Percentiles rank a stretch among this genome's conserved stretches.
These are phyloP conservation scores for Camponotus pennsylvanicus DNA, from an alignment of 1,140 invertebrate genomes.

Conservation along the genomic window DNA sequence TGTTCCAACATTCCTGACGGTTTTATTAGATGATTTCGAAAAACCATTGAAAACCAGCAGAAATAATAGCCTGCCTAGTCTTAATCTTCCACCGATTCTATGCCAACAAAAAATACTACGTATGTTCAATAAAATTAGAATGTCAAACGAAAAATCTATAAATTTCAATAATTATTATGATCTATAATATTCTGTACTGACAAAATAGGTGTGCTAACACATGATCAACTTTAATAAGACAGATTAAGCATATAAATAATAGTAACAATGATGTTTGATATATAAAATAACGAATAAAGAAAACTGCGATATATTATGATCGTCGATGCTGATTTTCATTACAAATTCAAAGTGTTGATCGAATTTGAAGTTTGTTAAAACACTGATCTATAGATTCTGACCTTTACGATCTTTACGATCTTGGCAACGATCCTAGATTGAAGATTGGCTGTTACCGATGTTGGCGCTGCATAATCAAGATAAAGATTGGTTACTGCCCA, in stretches of 20 bases:
- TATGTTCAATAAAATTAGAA: neutral
- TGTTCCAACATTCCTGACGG: slow-evolving; percentile 38
- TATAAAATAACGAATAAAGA: neutral
- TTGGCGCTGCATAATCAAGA: slow-evolving; percentile 82
- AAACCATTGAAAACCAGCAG: slow-evolving; percentile 12
- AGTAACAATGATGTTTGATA: neutral
- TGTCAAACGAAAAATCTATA: neutral
- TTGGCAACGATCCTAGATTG: slow-evolving; percentile 74
- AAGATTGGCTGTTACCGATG: slow-evolving; percentile 70
- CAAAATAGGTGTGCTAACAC: neutral
- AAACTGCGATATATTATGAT: neutral
- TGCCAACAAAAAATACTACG: neutral
- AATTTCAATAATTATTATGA: neutral
- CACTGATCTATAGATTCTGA: slow-evolving; percentile 70
- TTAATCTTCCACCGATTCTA: slow-evolving; percentile 28
- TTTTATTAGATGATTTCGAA: slow-evolving; percentile 44
- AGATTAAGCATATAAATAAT: neutral
- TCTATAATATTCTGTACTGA: neutral
- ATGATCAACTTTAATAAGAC: neutral
- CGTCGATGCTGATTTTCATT: slow-evolving; percentile 60
- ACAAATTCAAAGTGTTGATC: slow-evolving; percentile 60
- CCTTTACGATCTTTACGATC: slow-evolving; percentile 75
- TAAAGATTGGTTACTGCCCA: slow-evolving; percentile 77
- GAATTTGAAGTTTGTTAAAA: slow-evolving; percentile 66
- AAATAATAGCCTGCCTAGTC: slow-evolving; percentile 7